Base-by-base conservation (phyloP, 1,140 invertebrate genomes). In the Pogonus chalceus region DNA sequence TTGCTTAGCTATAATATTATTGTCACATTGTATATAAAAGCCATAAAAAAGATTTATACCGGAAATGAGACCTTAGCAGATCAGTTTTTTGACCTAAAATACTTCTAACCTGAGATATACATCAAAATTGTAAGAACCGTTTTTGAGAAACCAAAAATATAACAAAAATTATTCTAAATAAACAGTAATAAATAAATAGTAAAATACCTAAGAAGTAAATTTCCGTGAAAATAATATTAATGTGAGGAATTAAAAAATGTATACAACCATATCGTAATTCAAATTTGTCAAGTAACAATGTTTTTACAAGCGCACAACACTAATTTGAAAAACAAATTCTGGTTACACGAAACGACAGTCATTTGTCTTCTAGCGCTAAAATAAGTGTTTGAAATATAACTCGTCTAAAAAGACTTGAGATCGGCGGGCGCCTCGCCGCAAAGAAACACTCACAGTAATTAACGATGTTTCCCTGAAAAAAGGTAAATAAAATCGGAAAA, bases 261-360 rank as follows among this genome's bases (percentile, higher is more conserved):
- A 14, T 7, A 4, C 26, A 14, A 31, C 26, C 4, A 14, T 14
- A 31, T 31, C 26, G 14, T 14, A 31, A 4, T 31, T 12, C 9
- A 43, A 43, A 43, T 43, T 43, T 43, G 37, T 43, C 37, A 18
- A 43, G 9, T 12, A 43, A 18, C 9, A 43, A 43, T 43, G 37
- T 43, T 43, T 43, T 43, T 43, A 43, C 37, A 43, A 43, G 37
- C 26, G 37, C 37, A 4, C 18, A 4, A 18, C 37, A 43, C 37
- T 43, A 43, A 43, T 43, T 12, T 43, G 37, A 12, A 43, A 43
- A 43, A 43, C 37, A 43, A 43, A 43, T 43, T 18, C 18, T 43
- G 7, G 37, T 43, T 10, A 18, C 7, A 18, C 3, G 37, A 18
- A 18, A 31, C 26, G 26, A 31, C 26, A 4, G 4, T 43, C 37